Evolutionary conservation across 2,113 vertebrate genomes (phyloP).

Genomic region (Jacana jacana): DNA sequence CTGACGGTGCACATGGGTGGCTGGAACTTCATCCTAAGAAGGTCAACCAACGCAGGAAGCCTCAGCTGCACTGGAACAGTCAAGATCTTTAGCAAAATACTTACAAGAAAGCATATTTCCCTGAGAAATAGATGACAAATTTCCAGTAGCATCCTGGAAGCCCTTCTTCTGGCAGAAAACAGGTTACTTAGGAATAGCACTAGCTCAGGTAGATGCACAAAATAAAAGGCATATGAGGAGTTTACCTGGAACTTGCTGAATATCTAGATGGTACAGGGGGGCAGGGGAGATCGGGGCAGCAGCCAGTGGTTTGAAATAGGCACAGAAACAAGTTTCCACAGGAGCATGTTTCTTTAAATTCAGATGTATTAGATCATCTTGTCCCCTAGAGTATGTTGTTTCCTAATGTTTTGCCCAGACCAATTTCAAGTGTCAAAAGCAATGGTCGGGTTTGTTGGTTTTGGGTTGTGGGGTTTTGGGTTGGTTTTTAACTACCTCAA

Average conservation of each 20-base stretch:
- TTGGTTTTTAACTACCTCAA: not conserved
- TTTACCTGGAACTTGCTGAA: not conserved
- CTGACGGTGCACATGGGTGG: not conserved
- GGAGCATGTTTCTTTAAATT: constrained; percentile 24
- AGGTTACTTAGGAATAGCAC: not conserved
- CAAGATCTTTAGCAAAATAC: not conserved
- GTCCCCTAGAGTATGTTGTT: constrained; percentile 11
- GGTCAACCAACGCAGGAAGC: not conserved
- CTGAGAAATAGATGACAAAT: not conserved
- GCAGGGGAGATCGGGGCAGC: not conserved
- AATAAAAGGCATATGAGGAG: not conserved
- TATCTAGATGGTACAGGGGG: rapidly evolving
- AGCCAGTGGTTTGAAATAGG: not conserved
- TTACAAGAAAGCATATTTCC: not conserved
- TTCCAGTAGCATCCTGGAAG: not conserved
- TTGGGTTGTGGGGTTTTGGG: not conserved
- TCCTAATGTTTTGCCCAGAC: constrained; percentile 53
- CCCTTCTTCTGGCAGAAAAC: not conserved
- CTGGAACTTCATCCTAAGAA: not conserved
- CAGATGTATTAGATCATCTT: constrained; percentile 31
- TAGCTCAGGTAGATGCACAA: not conserved
- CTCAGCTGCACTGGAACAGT: not conserved
- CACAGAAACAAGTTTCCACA: not conserved
- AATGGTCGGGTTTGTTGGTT: not conserved
- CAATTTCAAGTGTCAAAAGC: constrained; percentile 29